Conservation (phyloP, 2,888 invertebrate species). For the Campoplex nolae region DNA sequence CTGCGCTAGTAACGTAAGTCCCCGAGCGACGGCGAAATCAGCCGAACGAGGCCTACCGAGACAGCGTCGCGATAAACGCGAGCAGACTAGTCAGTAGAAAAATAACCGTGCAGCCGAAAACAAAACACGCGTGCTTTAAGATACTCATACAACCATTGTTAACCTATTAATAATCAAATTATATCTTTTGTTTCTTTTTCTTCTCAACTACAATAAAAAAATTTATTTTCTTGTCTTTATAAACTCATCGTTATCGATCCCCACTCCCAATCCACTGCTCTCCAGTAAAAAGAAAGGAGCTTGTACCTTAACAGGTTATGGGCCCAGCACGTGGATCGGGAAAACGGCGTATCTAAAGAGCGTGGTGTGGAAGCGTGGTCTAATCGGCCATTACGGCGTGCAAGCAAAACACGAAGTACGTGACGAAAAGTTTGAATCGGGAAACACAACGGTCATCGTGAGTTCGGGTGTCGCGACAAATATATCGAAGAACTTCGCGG, state of each 20-base stretch:
- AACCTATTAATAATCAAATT: no score
- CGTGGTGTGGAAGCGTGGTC: conserved; percentile 37
- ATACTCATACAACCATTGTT: no score
- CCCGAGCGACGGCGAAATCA: no score
- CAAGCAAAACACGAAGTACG: conserved; percentile 46
- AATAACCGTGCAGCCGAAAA: no score
- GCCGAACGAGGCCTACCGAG: no score
- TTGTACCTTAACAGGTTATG: conserved; percentile 49
- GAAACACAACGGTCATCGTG: conserved; percentile 38
- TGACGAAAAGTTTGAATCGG: not conserved
- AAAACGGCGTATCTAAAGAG: conserved; percentile 27
- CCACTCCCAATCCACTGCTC: not conserved
- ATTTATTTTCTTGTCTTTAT: no score
- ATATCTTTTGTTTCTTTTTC: no score
- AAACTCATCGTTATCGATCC: not conserved
- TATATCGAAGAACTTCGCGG: conserved; percentile 13
- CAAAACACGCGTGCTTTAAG: no score
- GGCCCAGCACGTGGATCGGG: conserved; percentile 42
- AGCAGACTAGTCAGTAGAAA: no score
- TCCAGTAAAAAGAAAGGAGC: not conserved
- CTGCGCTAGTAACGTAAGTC: no score
- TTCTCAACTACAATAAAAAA: no score
- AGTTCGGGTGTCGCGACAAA: not conserved
- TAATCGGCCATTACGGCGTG: conserved; percentile 43
- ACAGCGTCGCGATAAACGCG: no score